Evolutionary conservation across 2,797 vertebrate genomes (phyloP).

Genomic region (Dendrocincla fuliginosa): DNA sequence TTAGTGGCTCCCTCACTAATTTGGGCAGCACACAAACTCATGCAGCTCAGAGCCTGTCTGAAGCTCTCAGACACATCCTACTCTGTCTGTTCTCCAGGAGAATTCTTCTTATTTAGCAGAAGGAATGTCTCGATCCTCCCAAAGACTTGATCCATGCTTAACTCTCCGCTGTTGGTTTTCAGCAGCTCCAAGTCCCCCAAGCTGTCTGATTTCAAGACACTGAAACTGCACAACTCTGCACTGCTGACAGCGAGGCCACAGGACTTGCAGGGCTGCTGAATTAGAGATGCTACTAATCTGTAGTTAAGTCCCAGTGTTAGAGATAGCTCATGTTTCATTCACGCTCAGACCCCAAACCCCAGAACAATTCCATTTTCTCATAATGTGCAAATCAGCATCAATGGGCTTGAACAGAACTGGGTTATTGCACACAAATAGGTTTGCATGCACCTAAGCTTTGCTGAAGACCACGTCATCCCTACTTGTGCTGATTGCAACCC

Average conservation of each 20-base stretch:
- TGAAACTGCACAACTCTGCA: not conserved
- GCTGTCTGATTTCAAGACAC: not conserved
- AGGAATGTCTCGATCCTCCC: not conserved
- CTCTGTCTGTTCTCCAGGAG: not conserved
- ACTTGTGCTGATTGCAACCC: not conserved
- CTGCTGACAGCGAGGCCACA: not conserved
- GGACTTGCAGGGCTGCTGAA: not conserved
- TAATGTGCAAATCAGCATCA: not conserved
- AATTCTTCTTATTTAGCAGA: not conserved
- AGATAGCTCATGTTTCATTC: not conserved
- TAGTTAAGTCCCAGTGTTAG: not conserved
- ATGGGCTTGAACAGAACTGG: not conserved
- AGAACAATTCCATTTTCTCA: not conserved
- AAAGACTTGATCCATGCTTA: not conserved
- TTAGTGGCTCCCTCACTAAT: not conserved
- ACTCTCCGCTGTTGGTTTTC: fast-evolving
- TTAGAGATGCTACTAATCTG: not conserved
- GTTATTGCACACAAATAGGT: not conserved
- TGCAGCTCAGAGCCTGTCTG: not conserved
- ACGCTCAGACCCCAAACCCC: not conserved
- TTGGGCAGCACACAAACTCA: not conserved
- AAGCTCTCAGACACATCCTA: not conserved
- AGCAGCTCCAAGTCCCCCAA: not conserved
- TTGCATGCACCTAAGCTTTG: not conserved
- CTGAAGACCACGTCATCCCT: not conserved